Evolutionary conservation across 2,888 invertebrate genomes (phyloP).

Genomic region (Gastrophysa polygoni): DNA sequence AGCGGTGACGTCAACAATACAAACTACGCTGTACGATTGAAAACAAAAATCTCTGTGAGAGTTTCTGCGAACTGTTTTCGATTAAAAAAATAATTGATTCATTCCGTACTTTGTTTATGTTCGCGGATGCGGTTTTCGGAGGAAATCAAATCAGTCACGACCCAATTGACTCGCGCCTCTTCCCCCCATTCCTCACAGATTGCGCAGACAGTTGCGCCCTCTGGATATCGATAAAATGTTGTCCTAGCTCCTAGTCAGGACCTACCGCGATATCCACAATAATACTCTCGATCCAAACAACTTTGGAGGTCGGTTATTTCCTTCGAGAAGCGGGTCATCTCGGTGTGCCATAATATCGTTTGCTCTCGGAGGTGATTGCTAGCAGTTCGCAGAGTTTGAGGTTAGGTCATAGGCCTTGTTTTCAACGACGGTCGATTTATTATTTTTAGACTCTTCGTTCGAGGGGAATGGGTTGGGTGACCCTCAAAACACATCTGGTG

Average conservation of each 20-base stretch:
- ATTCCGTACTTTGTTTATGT: too few relatives aligned
- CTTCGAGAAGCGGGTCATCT: too few relatives aligned
- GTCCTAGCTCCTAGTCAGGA: slow-evolving; percentile 45
- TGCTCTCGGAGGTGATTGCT: too few relatives aligned
- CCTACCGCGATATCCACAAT: slow-evolving; percentile 8
- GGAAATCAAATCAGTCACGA: too few relatives aligned
- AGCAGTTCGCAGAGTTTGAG: not conserved
- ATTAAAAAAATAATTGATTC: too few relatives aligned
- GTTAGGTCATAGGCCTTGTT: slow-evolving; percentile 16
- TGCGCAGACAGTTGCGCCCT: slow-evolving; percentile 25
- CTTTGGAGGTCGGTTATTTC: slow-evolving; percentile 15
- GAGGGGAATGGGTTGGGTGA: slow-evolving; percentile 64
- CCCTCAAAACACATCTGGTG: slow-evolving; percentile 64
- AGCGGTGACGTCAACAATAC: too few relatives aligned
- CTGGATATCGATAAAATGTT: slow-evolving; percentile 48
- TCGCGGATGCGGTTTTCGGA: too few relatives aligned
- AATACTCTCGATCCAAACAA: not conserved
- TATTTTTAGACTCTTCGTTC: not conserved
- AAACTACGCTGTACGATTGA: too few relatives aligned
- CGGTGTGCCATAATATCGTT: too few relatives aligned
- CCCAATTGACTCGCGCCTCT: slow-evolving; percentile 1
- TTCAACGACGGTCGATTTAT: slow-evolving; percentile 2
- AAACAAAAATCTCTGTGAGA: too few relatives aligned
- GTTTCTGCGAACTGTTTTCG: too few relatives aligned
- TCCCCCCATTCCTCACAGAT: too few relatives aligned